phyloP scores from a whole-genome alignment of 2,113 vertebrate genomes.

The Bucco capensis region DNA sequence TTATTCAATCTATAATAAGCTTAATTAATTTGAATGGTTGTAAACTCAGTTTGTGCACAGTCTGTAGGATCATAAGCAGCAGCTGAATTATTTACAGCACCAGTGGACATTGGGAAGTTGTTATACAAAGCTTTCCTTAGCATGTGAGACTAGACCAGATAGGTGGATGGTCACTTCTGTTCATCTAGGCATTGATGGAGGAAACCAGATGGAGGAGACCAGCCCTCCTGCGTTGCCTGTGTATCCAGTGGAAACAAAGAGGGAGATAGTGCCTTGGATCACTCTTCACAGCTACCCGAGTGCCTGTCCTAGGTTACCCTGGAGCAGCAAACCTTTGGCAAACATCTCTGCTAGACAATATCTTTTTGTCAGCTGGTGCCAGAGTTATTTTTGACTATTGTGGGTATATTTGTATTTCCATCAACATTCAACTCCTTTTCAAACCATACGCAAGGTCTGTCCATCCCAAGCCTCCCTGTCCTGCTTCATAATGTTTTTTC shows the following conservation, averaged over 20 bases:
- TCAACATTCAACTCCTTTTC: not conserved
- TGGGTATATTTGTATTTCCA: not conserved
- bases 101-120: fast-evolving
- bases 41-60: not conserved
- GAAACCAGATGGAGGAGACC: not conserved
- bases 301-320: not conserved
- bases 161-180: not conserved
- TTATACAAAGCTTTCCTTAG: not conserved
- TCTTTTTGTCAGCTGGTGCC: not conserved
- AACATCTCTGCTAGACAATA: not conserved
- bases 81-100: not conserved
- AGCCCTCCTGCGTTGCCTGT: not conserved
- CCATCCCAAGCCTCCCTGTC: not conserved
- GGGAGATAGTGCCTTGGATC: not conserved
- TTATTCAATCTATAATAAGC: not conserved
- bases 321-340: not conserved
- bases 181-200: not conserved
- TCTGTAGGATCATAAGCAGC: not conserved
- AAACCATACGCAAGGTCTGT: fast-evolving
- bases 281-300: not conserved
- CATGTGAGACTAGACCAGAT: not conserved
- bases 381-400: not conserved
- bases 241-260: not conserved
- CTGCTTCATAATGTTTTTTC: fast-evolving
- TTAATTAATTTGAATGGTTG: not conserved